phyloP scores from a whole-genome alignment of 2,888 invertebrate species.

The Eupithecia exiguata region DNA sequence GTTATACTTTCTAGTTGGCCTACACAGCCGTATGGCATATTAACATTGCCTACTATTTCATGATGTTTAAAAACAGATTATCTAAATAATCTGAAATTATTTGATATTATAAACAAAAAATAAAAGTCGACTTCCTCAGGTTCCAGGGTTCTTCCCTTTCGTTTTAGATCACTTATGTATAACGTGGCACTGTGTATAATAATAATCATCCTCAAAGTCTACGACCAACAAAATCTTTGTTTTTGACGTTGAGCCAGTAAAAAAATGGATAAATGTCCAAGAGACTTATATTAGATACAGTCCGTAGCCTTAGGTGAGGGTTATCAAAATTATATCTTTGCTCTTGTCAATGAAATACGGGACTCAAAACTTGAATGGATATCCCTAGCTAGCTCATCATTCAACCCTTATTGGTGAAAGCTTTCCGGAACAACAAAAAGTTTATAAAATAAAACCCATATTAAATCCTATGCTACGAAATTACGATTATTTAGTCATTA shows the following conservation, averaged over 20 bases:
- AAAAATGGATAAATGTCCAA: too few relatives aligned
- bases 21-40: too few relatives aligned
- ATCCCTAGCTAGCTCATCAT: not conserved
- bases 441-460: conserved; percentile 38
- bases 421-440: not conserved
- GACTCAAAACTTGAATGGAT: not conserved
- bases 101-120: too few relatives aligned
- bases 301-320: not conserved
- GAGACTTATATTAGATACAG: too few relatives aligned
- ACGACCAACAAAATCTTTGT: too few relatives aligned
- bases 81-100: too few relatives aligned
- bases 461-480: conserved; percentile 45
- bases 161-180: not conserved
- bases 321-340: not conserved
- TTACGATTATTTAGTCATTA: conserved; percentile 56
- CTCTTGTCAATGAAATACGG: not conserved
- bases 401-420: not conserved
- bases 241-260: too few relatives aligned
- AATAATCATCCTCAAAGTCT: not conserved
- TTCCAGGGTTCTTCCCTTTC: too few relatives aligned
- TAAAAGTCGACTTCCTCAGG: too few relatives aligned
- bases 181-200: not conserved
- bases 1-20: too few relatives aligned
- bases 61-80: too few relatives aligned
- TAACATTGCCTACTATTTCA: too few relatives aligned